A percentile compares a stretch with the other conserved stretches of the same genome.
Conservation (phyloP, 2,888 invertebrate genomes). For the Eristalis pertinax region DNA sequence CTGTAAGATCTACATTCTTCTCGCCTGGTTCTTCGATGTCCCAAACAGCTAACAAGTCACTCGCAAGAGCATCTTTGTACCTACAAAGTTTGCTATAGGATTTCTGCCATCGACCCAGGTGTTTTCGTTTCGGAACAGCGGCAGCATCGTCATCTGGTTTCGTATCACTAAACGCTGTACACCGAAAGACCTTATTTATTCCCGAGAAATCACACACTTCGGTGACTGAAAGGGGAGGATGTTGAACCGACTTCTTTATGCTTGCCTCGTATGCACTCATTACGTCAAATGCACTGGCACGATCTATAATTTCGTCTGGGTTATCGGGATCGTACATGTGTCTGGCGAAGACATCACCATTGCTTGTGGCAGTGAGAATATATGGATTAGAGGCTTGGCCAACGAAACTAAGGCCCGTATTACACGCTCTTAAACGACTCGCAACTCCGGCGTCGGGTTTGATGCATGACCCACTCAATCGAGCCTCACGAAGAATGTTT, state of each 20-base stretch:
- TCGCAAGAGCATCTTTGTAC: constrained; percentile 76
- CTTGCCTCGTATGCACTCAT: constrained; percentile 73
- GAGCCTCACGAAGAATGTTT: constrained; percentile 74
- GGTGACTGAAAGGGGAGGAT: constrained; percentile 73
- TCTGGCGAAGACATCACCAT: constrained; percentile 77
- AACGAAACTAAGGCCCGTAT: constrained; percentile 76
- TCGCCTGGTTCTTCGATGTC: constrained; percentile 74
- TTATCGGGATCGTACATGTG: constrained; percentile 3
- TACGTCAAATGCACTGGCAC: constrained; percentile 71
- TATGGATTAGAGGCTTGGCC: constrained; percentile 72
- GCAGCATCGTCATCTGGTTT: constrained; percentile 27
- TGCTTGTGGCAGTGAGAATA: constrained; percentile 76
- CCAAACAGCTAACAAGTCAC: constrained; percentile 75
- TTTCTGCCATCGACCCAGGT: constrained; percentile 76
- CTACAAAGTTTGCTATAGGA: constrained; percentile 70
- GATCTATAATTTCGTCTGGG: constrained; percentile 70
- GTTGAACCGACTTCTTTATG: constrained; percentile 63
- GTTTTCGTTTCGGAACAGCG: constrained; percentile 11
- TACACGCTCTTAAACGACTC: constrained; percentile 76
- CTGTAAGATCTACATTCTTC: constrained; percentile 28
- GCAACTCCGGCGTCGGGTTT: constrained; percentile 75
- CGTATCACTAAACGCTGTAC: constrained; percentile 61
- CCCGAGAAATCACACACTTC: constrained; percentile 72
- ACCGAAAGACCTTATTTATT: constrained; percentile 75
- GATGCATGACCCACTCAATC: constrained; percentile 73